A percentile compares a stretch with the other conserved stretches of the same genome.
phyloP scores from a whole-genome alignment of 2,797 vertebrate genomes.

The Artibeus jamaicensis region DNA sequence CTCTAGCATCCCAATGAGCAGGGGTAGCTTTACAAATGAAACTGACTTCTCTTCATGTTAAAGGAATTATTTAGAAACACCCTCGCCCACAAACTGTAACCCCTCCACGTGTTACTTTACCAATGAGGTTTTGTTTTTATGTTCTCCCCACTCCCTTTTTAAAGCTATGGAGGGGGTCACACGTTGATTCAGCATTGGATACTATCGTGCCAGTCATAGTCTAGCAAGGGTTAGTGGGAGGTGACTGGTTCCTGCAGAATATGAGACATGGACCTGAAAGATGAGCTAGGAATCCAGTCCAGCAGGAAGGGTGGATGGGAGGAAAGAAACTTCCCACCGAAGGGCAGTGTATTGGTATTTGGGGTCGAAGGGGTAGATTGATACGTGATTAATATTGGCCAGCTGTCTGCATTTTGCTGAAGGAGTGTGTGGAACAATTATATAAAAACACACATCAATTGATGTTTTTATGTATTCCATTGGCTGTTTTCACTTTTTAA shows the following conservation, averaged over 20 bases:
- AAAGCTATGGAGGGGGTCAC: neutral
- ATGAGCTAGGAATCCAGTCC: neutral
- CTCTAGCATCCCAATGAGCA: neutral
- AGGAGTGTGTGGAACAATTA: neutral
- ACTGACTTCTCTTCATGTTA: neutral
- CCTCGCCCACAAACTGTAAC: neutral
- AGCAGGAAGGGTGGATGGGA: neutral
- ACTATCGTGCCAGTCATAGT: neutral
- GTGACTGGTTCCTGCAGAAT: neutral
- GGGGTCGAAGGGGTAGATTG: neutral
- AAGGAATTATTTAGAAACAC: neutral
- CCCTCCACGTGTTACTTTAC: neutral
- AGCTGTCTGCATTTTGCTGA: neutral
- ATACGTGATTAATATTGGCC: neutral
- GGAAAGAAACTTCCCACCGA: neutral
- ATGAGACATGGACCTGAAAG: neutral
- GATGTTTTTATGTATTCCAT: neutral
- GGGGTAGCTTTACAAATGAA: neutral
- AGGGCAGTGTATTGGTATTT: neutral
- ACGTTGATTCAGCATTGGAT: neutral
- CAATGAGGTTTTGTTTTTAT: neutral
- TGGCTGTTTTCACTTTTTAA: constrained; percentile 1
- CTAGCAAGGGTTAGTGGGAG: neutral
- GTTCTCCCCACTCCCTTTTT: neutral
- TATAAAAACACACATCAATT: neutral